Percentiles rank a stretch among this genome's conserved stretches.
Evolutionary conservation across 2,888 invertebrate genomes (phyloP).

Genomic region (Epinotia bilunana): DNA sequence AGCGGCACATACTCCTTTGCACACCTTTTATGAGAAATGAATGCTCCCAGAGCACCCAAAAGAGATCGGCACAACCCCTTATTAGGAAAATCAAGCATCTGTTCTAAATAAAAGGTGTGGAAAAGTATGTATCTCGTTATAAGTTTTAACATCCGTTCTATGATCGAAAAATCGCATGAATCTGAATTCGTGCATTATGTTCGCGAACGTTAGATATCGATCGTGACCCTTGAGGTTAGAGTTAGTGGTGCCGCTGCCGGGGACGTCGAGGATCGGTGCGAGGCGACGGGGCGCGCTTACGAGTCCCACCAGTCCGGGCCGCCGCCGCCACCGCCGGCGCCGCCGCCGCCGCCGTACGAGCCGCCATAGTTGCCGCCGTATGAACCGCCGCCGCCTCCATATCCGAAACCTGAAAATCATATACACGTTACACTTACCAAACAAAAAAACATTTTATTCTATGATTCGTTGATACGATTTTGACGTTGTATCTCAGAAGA

Average conservation of each 20-base stretch:
- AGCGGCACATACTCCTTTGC: constrained; percentile 3
- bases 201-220: constrained; percentile 25
- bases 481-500: background rate
- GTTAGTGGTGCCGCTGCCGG: constrained; percentile 24
- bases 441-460: too few relatives aligned
- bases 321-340: constrained; percentile 74
- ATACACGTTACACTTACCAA: background rate
- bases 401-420: constrained; percentile 66
- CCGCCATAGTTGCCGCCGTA: constrained; percentile 80
- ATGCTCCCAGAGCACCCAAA: constrained; percentile 6
- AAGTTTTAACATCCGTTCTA: constrained; percentile 36
- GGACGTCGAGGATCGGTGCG: constrained; percentile 33
- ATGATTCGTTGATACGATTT: too few relatives aligned
- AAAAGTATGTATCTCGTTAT: constrained; percentile 32
- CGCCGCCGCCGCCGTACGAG: constrained; percentile 76
- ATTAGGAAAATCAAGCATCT: constrained; percentile 5
- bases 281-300: constrained; percentile 58
- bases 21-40: constrained; percentile 13
- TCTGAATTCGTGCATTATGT: constrained; percentile 19
- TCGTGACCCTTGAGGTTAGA: constrained; percentile 30
- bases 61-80: background rate
- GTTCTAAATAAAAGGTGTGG: constrained; percentile 21
- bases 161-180: constrained; percentile 24
- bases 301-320: constrained; percentile 82
- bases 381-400: constrained; percentile 71